Evolutionary conservation across 2,888 invertebrate genomes (phyloP).

Genomic region (Philaethria dido): DNA sequence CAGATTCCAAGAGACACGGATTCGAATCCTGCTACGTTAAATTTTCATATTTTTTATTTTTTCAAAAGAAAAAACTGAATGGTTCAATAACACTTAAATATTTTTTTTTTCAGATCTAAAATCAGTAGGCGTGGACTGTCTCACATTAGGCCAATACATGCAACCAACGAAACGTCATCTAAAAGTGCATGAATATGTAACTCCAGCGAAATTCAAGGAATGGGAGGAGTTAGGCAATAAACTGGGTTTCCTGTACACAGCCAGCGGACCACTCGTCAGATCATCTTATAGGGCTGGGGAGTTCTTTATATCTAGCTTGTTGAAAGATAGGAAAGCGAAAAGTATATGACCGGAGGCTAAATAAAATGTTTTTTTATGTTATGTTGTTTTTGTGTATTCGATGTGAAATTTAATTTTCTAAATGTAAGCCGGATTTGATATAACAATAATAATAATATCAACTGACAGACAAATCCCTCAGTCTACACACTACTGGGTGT

Average conservation of each 20-base stretch:
- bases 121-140: conserved; percentile 93
- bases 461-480: too few relatives aligned
- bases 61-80: too few relatives aligned
- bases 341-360: conserved; percentile 56
- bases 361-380: background rate
- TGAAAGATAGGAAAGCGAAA: conserved; percentile 84
- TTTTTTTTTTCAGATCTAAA: conserved; percentile 87
- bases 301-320: conserved; percentile 92
- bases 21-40: too few relatives aligned
- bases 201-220: conserved; percentile 94
- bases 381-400: background rate
- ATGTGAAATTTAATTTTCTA: background rate
- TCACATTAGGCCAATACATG: conserved; percentile 99
- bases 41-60: too few relatives aligned
- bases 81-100: too few relatives aligned
- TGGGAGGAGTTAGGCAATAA: conserved; percentile 93
- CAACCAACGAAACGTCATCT: conserved; percentile 98
- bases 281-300: conserved; percentile 99
- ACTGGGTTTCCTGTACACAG: conserved; percentile 97
- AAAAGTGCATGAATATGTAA: conserved; percentile 97
- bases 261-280: conserved; percentile 98
- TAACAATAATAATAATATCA: too few relatives aligned
- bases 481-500: too few relatives aligned
- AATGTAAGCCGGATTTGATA: too few relatives aligned
- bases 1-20: too few relatives aligned